Evolutionary conservation across 2,797 vertebrate species (phyloP).

Genomic region (Stomatorhinus walkeri): DNA sequence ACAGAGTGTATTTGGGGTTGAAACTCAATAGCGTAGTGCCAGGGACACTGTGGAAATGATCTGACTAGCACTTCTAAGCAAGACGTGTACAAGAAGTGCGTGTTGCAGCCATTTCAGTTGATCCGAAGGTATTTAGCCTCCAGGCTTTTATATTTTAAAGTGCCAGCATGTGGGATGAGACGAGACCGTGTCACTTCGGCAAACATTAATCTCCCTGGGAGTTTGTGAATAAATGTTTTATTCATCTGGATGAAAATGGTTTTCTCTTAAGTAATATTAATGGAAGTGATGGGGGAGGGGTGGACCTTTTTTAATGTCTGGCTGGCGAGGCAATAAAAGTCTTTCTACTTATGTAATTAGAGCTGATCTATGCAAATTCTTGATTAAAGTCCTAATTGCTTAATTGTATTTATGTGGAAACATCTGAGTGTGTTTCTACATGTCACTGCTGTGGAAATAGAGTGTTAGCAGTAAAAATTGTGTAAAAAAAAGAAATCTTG

Average conservation of each 20-base stretch:
- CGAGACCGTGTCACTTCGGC: background rate
- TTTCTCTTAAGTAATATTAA: conserved; percentile 9
- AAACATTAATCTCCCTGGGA: background rate
- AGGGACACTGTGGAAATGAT: background rate
- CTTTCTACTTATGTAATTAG: background rate
- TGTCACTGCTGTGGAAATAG: background rate
- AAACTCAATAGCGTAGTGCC: background rate
- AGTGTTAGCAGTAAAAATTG: background rate
- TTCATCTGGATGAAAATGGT: conserved; percentile 8
- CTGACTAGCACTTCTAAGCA: background rate
- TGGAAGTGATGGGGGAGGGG: background rate
- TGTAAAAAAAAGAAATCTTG: background rate
- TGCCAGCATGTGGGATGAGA: conserved; percentile 4
- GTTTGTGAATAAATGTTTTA: conserved; percentile 7
- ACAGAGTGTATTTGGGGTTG: background rate
- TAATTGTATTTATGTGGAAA: conserved; percentile 7
- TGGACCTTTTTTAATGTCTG: background rate
- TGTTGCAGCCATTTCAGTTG: background rate
- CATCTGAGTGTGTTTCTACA: background rate
- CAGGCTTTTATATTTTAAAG: conserved; percentile 6
- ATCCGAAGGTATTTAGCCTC: background rate
- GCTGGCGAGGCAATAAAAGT: background rate
- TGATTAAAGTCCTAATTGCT: background rate
- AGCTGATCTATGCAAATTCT: conserved; percentile 5
- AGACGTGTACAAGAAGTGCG: background rate